Base-by-base conservation (phyloP, 1,140 invertebrate species). In the Euwallacea fornicatus region DNA sequence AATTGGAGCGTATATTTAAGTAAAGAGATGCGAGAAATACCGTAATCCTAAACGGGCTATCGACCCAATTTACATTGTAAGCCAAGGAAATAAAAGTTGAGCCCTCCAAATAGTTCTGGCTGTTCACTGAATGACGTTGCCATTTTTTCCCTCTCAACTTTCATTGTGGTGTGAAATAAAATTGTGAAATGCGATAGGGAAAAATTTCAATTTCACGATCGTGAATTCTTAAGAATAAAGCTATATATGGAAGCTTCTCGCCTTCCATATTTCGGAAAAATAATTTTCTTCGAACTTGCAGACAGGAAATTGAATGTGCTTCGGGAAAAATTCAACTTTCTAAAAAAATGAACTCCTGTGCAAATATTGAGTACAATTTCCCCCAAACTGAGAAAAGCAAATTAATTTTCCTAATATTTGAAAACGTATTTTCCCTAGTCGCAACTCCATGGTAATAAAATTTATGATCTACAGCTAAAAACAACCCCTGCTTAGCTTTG, bases 1-100 rank as follows among this genome's bases (percentile, higher is more conserved):
- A 67, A 67, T 67, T 67, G 55, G 42, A 56, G 15, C 41, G 16
- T 58, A 67, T 59, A 58, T 67, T 58, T 67, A 67, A 67, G 54
- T 42, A 43, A 66, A 55, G 53, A 11, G 59, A 43, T 61, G 41
- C 33, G 21, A 43, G 41, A 60, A 42, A 42, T 6, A 61, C 11
- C 11, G 59, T 43, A 11, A 9, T 43, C 59, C 10, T 61, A 61
- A 42, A 42, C 33, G 59, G 16, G 59, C 59, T 61, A 43, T 21
- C 21, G 16, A 56, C 10, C 54, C 16, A n/a, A 21, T 56, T 56
- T 56, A 7, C 16, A 56, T 56, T 15, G 11, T 56, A 16, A 9
- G 16, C 54, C 10, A 56, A 8, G 8, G 8, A 42, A 61, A 58
- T 58, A 58, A 58, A 58, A 58, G 16, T 58, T n/a, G 16, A 16